Percentiles rank a stretch among this genome's conserved stretches.
Evolutionary conservation across 2,888 invertebrate genomes (phyloP).

Genomic region (Lasius platythorax): DNA sequence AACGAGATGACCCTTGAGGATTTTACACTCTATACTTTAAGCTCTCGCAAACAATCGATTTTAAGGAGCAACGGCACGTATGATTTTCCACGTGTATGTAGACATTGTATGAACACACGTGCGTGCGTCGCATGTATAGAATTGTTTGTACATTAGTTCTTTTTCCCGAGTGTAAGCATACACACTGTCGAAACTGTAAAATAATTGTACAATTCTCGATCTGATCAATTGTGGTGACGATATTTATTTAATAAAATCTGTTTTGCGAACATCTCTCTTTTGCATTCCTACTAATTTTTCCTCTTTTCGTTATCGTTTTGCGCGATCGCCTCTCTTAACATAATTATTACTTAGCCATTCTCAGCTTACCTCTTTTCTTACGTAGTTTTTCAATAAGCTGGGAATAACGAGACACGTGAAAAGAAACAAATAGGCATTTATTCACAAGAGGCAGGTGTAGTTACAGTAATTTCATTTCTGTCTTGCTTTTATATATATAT

Average conservation of each 20-base stretch:
- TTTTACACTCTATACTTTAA: slow-evolving; percentile 43
- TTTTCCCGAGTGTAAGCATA: not conserved
- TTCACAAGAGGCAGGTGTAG: slow-evolving; percentile 86
- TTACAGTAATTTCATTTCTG: slow-evolving; percentile 83
- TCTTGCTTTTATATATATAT: slow-evolving; percentile 74
- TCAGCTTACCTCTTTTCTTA: not conserved
- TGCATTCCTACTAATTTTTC: not conserved
- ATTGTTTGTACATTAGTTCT: slow-evolving; percentile 36
- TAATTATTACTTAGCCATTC: not conserved
- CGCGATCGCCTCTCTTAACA: not conserved
- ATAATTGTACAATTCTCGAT: slow-evolving; percentile 69
- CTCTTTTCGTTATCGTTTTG: not conserved
- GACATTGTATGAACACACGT: slow-evolving; percentile 45
- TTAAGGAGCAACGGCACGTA: slow-evolving; percentile 49
- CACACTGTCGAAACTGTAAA: slow-evolving; percentile 55
- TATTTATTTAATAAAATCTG: slow-evolving; percentile 79
- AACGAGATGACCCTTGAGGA: slow-evolving; percentile 45
- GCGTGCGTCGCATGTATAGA: not conserved
- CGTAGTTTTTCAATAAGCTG: not conserved
- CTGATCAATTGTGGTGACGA: slow-evolving; percentile 71
- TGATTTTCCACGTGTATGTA: slow-evolving; percentile 3
- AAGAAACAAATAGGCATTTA: slow-evolving; percentile 86
- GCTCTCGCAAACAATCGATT: slow-evolving; percentile 46
- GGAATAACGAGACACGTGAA: slow-evolving; percentile 73
- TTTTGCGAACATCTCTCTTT: slow-evolving; percentile 55